A percentile compares a stretch with the other conserved stretches of the same genome.
Conservation (phyloP, 2,797 vertebrate species). For the Manis crassicaudata region DNA sequence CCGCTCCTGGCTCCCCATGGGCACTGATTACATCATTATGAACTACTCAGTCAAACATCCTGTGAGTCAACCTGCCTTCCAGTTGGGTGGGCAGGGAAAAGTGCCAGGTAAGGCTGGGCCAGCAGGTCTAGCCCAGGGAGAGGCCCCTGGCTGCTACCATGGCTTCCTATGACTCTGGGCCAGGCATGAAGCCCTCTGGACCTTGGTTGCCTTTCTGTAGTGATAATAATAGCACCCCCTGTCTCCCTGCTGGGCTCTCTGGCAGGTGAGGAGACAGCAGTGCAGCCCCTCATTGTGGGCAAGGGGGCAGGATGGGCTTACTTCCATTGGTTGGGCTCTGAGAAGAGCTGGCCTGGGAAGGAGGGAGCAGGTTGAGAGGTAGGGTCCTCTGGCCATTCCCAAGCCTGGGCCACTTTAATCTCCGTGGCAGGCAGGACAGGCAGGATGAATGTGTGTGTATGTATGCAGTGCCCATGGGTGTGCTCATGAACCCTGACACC, state of each 20-base stretch:
- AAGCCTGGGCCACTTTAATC: neutral
- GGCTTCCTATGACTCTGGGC: constrained; percentile 16
- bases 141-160: neutral
- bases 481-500: neutral
- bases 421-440: neutral
- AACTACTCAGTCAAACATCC: constrained; percentile 97
- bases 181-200: neutral
- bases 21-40: constrained; percentile 98
- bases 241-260: neutral
- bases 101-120: neutral
- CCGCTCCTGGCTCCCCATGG: constrained; percentile 96
- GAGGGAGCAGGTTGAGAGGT: neutral
- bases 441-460: neutral
- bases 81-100: neutral
- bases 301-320: neutral
- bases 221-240: neutral
- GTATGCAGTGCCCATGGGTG: neutral
- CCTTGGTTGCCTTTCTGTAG: neutral
- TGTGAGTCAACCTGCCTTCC: constrained; percentile 85
- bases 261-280: neutral
- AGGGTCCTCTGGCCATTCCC: neutral
- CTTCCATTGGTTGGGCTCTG: neutral
- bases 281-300: neutral
- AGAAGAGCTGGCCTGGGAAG: neutral
- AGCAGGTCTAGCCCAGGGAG: neutral